Percentiles rank a stretch among this genome's conserved stretches.
Evolutionary conservation across 1,140 invertebrate species (phyloP).

Genomic region (Propsilocerus akamusi): DNA sequence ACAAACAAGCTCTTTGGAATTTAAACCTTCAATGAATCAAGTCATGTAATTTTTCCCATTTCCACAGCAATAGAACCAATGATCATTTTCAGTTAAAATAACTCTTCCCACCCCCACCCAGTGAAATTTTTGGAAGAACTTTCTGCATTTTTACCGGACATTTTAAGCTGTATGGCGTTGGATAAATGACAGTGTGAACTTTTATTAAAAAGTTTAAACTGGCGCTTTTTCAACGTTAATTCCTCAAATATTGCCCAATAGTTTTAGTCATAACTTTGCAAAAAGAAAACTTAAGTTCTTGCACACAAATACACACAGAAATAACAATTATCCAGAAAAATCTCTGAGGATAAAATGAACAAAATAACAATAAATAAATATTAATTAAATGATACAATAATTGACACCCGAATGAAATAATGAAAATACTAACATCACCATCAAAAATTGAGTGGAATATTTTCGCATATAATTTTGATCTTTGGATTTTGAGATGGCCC

Average conservation of each 20-base stretch:
- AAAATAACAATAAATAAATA: constrained; percentile 3
- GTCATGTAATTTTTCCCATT: too few relatives aligned
- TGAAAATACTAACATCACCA: constrained; percentile 1
- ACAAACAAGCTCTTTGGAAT: background rate
- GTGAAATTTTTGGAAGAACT: background rate
- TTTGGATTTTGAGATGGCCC: background rate
- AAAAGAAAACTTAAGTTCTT: background rate
- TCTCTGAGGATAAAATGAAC: background rate
- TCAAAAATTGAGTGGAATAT: background rate
- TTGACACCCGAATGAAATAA: background rate
- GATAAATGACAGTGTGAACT: too few relatives aligned
- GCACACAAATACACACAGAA: background rate
- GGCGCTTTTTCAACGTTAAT: too few relatives aligned
- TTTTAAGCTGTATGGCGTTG: too few relatives aligned
- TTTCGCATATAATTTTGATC: background rate
- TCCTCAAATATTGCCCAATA: background rate
- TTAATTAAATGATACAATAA: background rate
- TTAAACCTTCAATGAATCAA: too few relatives aligned
- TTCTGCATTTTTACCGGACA: constrained; percentile 1
- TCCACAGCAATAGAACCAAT: background rate
- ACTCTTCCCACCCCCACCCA: background rate
- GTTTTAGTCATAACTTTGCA: background rate
- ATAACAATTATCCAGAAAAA: constrained; percentile 1
- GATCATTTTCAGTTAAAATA: background rate
- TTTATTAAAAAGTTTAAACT: too few relatives aligned